Base-by-base conservation (phyloP, 2,888 invertebrate species). In the Lissocephala sabroskyi region DNA sequence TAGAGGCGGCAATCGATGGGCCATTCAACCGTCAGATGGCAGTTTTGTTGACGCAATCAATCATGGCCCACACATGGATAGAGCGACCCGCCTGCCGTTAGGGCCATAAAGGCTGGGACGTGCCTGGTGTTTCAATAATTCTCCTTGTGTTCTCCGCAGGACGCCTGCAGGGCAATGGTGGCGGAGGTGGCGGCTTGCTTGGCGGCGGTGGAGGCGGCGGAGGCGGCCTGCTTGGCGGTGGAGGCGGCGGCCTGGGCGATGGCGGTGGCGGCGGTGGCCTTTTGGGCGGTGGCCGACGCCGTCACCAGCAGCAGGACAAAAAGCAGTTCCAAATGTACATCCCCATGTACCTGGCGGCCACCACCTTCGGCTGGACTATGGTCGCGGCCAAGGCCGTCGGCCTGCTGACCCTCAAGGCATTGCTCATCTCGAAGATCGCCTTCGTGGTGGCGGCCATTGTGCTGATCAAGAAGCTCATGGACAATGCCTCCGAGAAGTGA, bases 401-500 rank as follows among this genome's bases (percentile, higher is more conserved):
- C 0, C 79, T 88, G 6, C 82, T 91, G 2, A 89, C 91, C 0
- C 66, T 92, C 6, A 92, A 92, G 79, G 89, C 92, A 0, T 86
- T 91, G 58, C 80, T 89, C n/a, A 87, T 91, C 37, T 90, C 91
- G 41, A 92, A 92, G 71, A 71, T 90, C 54, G 91, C 92, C 0
- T 82, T 91, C 9, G 61, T 90, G n/a, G 86, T 90, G 9, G 89
- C 92, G 0, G 85, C 86, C 0, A 86, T 88, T 57, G 86, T 91
- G 79, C 86, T 89, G 3, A 77, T 87, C 55, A 90, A 89, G 80
- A 88, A 87, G 68, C 78, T 90, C 9, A 87, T 90, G 79, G 90
- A 89, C 52, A 87, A 86, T 41, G 88, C 84, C 3, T 65, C 79
- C n/a, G 83, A 84, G 57, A 84, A 85, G 85, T 85, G 63, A 71